These are phyloP conservation scores for Setophaga petechia DNA, from an alignment of 2,113 vertebrate genomes.

Conservation along the genomic window DNA sequence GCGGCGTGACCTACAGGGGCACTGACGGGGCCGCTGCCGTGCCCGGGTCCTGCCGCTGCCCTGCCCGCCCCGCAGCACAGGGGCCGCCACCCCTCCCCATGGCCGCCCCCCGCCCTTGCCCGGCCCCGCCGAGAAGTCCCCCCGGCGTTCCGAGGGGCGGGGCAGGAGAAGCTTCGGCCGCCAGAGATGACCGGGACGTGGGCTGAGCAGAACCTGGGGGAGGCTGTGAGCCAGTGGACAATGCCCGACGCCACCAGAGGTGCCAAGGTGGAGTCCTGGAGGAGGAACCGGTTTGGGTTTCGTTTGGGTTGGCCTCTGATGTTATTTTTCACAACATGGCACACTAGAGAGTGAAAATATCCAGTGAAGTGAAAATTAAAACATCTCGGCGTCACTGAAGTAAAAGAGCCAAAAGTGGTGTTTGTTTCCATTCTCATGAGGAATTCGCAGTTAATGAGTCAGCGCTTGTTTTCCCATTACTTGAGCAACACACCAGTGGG, in stretches of 20 bases:
- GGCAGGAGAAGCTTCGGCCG: not conserved
- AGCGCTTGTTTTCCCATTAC: not conserved
- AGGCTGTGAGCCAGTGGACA: not conserved
- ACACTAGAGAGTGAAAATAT: not conserved
- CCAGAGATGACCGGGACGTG: accelerated
- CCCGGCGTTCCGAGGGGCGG: no score
- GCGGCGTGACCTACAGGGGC: accelerated
- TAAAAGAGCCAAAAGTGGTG: not conserved
- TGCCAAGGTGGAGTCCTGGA: not conserved
- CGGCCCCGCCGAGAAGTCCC: not conserved
- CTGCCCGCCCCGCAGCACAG: not conserved
- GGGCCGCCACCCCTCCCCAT: no score
- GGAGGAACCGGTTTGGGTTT: not conserved
- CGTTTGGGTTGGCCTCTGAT: not conserved
- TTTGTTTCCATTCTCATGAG: not conserved
- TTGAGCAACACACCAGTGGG: not conserved
- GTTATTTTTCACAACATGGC: accelerated
- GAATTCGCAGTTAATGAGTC: not conserved
- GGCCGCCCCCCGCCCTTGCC: not conserved
- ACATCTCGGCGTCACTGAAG: not conserved
- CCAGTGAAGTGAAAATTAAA: not conserved
- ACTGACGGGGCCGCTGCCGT: accelerated
- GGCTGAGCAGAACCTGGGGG: accelerated
- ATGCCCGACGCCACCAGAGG: not conserved
- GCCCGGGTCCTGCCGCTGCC: not conserved